These are phyloP conservation scores for Atherix ibis DNA, from an alignment of 2,888 invertebrate species.

Conservation along the genomic window DNA sequence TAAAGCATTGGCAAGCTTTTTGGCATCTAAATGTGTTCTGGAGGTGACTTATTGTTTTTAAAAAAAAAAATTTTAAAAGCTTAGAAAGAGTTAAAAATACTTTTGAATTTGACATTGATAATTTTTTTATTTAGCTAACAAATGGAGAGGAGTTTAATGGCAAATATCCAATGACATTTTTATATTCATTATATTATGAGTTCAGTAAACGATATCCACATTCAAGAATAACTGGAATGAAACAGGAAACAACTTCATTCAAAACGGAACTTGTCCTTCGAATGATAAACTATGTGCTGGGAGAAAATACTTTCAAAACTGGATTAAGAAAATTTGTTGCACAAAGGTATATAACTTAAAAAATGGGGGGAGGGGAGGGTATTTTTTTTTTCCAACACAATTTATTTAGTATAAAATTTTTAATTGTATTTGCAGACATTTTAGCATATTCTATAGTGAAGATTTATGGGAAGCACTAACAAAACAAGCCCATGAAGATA, in stretches of 20 bases:
- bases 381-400: too few species aligned
- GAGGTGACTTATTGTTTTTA: conserved; percentile 35
- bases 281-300: conserved; percentile 78
- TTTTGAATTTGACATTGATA: background rate
- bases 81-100: background rate
- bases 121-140: conserved; percentile 37
- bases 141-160: conserved; percentile 57
- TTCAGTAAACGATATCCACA: conserved; percentile 65
- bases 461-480: conserved; percentile 66
- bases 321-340: conserved; percentile 55
- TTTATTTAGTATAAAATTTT: too few species aligned
- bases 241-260: conserved; percentile 52
- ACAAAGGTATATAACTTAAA: conserved; percentile 37
- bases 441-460: conserved; percentile 57
- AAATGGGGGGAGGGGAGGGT: too few species aligned
- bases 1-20: conserved; percentile 58
- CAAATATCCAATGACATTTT: conserved; percentile 64
- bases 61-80: background rate
- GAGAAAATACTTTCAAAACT: conserved; percentile 55
- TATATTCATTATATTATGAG: conserved; percentile 65
- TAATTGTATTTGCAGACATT: conserved; percentile 42
- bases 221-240: conserved; percentile 56
- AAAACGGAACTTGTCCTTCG: conserved; percentile 69
- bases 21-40: conserved; percentile 55
- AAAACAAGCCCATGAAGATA: conserved; percentile 45